Evolutionary conservation across 2,888 invertebrate species (phyloP).

Genomic region (Tyria jacobaeae): DNA sequence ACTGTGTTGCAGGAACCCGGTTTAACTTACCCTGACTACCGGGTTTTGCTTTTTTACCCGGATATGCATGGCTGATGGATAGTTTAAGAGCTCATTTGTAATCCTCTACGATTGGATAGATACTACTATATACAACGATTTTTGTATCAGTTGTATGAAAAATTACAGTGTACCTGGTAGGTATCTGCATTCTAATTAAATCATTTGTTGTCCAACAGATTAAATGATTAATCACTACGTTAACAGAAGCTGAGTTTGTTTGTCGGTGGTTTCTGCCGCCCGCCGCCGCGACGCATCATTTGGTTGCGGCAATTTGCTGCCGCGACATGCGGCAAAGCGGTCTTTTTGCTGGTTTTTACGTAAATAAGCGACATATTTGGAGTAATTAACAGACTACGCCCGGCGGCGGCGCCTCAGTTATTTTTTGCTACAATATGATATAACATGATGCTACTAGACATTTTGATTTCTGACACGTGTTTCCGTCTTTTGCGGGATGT

Average conservation of each 20-base stretch:
- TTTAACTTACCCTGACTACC: no score
- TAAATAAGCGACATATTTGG: constrained; percentile 72
- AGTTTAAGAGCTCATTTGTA: neutral
- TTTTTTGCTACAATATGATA: constrained; percentile 55
- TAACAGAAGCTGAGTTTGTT: constrained; percentile 32
- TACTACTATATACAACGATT: no score
- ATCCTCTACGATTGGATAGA: neutral
- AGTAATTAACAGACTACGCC: constrained; percentile 80
- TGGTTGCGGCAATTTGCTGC: constrained; percentile 67
- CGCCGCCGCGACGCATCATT: constrained; percentile 64
- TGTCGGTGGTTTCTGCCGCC: constrained; percentile 62
- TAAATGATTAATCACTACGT: constrained; percentile 39
- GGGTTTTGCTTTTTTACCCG: no score
- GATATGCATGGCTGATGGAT: no score
- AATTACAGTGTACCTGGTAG: neutral
- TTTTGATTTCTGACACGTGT: constrained; percentile 55
- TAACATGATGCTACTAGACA: constrained; percentile 22
- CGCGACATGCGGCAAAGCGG: constrained; percentile 17
- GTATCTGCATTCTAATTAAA: neutral
- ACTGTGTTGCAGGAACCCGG: no score
- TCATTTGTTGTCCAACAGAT: constrained; percentile 11
- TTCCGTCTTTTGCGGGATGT: constrained; percentile 45
- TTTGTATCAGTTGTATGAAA: no score
- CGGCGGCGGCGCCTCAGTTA: constrained; percentile 55
- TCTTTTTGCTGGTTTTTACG: constrained; percentile 43